Percentiles rank a stretch among this genome's conserved stretches.
These are phyloP conservation scores for Hippocampus guttulatus DNA, from an alignment of 2,113 vertebrate genomes.

Conservation along the genomic window DNA sequence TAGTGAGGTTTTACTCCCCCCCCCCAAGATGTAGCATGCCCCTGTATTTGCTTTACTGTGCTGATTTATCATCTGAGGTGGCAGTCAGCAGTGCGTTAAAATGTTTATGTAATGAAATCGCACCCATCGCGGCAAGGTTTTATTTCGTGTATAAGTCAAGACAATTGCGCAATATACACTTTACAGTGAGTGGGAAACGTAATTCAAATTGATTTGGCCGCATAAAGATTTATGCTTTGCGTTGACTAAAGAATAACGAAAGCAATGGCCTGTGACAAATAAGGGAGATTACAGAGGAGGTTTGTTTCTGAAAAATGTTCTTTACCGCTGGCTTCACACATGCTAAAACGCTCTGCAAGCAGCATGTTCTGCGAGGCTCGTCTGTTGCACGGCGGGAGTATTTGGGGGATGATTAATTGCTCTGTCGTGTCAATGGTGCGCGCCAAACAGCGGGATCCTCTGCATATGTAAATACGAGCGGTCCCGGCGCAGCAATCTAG, in stretches of 20 bases:
- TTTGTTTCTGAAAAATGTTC: slow-evolving; percentile 45
- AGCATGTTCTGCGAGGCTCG: slow-evolving; percentile 76
- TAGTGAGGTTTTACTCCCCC: background rate
- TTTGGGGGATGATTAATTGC: slow-evolving; percentile 93
- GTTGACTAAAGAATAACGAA: slow-evolving; percentile 26
- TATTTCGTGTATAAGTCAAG: background rate
- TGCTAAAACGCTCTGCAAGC: slow-evolving; percentile 78
- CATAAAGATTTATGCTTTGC: slow-evolving; percentile 31
- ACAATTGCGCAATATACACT: background rate
- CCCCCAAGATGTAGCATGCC: background rate
- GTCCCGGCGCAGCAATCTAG: slow-evolving; percentile 75
- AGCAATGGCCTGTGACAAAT: slow-evolving; percentile 33
- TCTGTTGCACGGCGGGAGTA: slow-evolving; percentile 78
- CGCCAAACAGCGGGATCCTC: slow-evolving; percentile 85
- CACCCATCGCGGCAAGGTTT: background rate
- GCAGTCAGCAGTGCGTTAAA: background rate
- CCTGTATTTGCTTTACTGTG: background rate
- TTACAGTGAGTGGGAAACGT: background rate
- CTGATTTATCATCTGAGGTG: slow-evolving; percentile 1
- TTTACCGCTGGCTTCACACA: slow-evolving; percentile 81
- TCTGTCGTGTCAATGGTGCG: slow-evolving; percentile 83
- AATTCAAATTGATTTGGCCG: background rate
- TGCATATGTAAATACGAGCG: slow-evolving; percentile 84
- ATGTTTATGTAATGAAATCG: slow-evolving; percentile 6
- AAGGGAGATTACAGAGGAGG: slow-evolving; percentile 46